Percentiles rank a stretch among this genome's conserved stretches.
These are phyloP conservation scores for Lucilia sericata DNA, from an alignment of 1,140 invertebrate species.

Conservation along the genomic window DNA sequence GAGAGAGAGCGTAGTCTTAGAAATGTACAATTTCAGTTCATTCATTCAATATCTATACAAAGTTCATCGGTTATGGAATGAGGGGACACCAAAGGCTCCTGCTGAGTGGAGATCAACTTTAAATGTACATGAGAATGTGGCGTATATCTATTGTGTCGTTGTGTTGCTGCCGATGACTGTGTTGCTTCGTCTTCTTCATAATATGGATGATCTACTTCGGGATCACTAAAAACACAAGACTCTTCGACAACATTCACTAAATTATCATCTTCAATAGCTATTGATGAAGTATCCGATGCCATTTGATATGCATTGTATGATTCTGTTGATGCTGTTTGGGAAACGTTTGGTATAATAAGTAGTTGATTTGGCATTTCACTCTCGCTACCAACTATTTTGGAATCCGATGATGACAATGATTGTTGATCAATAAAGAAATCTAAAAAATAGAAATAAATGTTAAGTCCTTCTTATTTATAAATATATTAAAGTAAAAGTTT, in stretches of 20 bases:
- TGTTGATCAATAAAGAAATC: constrained; percentile 37
- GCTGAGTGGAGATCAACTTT: constrained; percentile 31
- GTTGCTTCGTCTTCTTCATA: constrained; percentile 3
- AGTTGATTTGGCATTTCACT: constrained; percentile 26
- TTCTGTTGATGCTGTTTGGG: background rate
- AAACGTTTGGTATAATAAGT: background rate
- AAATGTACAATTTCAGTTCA: background rate
- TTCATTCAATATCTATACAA: constrained; percentile 37
- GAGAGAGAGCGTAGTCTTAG: too few species aligned
- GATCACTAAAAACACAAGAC: constrained; percentile 53
- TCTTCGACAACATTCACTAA: constrained; percentile 22
- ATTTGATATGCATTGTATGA: constrained; percentile 12
- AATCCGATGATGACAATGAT: background rate
- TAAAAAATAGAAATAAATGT: background rate
- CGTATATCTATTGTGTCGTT: background rate
- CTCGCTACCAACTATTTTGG: background rate
- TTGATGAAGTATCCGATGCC: background rate
- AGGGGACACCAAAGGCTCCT: background rate
- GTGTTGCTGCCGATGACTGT: background rate
- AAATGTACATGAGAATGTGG: background rate
- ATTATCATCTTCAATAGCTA: background rate
- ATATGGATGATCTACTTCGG: constrained; percentile 56
- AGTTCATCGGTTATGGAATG: background rate
- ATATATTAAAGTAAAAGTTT: too few species aligned
- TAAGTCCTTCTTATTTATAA: too few species aligned